phyloP scores from a whole-genome alignment of 2,113 vertebrate genomes.

The Orycteropus afer region DNA sequence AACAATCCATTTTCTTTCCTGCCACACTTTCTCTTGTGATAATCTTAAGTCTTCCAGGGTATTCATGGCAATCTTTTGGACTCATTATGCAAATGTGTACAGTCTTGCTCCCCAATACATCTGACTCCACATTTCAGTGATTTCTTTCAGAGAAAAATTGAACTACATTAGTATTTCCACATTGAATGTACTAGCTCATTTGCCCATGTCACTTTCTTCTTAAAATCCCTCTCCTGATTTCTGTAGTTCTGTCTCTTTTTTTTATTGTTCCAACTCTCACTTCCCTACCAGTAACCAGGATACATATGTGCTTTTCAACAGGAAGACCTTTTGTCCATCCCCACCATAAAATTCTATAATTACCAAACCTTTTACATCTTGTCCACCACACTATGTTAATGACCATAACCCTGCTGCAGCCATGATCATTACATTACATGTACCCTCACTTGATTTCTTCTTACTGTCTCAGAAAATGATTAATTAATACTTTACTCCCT shows the following conservation, averaged over 20 bases:
- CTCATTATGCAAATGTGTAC: not conserved
- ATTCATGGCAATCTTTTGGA: slow-evolving; percentile 1
- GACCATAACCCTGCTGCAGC: not conserved
- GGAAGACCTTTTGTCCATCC: not conserved
- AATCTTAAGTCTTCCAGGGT: not conserved
- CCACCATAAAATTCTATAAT: not conserved
- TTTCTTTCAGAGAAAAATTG: not conserved
- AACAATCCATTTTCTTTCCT: not conserved
- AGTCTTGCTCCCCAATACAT: not conserved
- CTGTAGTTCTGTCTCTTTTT: not conserved
- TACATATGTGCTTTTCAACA: not conserved
- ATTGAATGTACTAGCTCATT: not conserved
- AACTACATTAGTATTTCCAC: not conserved
- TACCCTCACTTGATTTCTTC: not conserved
- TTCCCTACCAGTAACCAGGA: not conserved
- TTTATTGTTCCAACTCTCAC: too few species aligned
- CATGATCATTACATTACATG: not conserved
- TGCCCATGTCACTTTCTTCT: not conserved
- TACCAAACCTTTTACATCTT: not conserved
- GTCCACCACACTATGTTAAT: not conserved
- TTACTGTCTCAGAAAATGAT: not conserved
- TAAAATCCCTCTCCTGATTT: not conserved
- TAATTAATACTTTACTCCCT: not conserved
- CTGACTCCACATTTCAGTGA: not conserved
- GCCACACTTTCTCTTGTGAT: not conserved